These are phyloP conservation scores for Carcina quercana DNA, from an alignment of 2,888 invertebrate species.

Conservation along the genomic window DNA sequence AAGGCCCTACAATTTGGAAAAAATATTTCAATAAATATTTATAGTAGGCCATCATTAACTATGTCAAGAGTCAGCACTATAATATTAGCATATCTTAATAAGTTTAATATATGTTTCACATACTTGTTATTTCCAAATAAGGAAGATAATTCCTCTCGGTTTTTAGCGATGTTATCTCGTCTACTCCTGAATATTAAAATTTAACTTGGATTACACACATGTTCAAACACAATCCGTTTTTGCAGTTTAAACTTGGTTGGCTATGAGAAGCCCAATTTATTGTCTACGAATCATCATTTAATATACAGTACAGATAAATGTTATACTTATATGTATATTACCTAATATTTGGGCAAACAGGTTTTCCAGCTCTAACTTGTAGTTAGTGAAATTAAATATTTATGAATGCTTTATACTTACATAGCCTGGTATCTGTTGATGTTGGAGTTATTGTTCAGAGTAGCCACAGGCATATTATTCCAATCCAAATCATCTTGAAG, in stretches of 20 bases:
- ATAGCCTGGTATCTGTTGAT: conserved; percentile 55
- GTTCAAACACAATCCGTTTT: too few species aligned
- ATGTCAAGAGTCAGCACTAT: too few species aligned
- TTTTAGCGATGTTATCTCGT: conserved; percentile 62
- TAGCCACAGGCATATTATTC: conserved; percentile 65
- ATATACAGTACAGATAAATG: conserved; percentile 5
- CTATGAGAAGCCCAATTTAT: too few species aligned
- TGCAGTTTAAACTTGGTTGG: too few species aligned
- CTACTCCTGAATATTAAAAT: conserved; percentile 61
- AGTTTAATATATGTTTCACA: conserved; percentile 38
- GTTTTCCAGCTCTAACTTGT: too few species aligned
- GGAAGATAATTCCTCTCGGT: conserved; percentile 57
- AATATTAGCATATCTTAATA: conserved; percentile 26
- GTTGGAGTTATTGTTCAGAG: conserved; percentile 54
- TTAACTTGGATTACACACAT: too few species aligned
- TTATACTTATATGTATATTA: too few species aligned
- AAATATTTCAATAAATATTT: conserved; percentile 49
- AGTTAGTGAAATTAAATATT: too few species aligned
- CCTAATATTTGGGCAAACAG: too few species aligned
- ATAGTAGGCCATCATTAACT: conserved; percentile 35
- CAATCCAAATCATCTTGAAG: conserved; percentile 64
- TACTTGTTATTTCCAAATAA: conserved; percentile 68
- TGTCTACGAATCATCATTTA: too few species aligned
- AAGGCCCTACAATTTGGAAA: too few species aligned
- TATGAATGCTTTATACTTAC: conserved; percentile 39